These are phyloP conservation scores for Athripsodes cinereus DNA, from an alignment of 2,888 invertebrate species.

Conservation along the genomic window DNA sequence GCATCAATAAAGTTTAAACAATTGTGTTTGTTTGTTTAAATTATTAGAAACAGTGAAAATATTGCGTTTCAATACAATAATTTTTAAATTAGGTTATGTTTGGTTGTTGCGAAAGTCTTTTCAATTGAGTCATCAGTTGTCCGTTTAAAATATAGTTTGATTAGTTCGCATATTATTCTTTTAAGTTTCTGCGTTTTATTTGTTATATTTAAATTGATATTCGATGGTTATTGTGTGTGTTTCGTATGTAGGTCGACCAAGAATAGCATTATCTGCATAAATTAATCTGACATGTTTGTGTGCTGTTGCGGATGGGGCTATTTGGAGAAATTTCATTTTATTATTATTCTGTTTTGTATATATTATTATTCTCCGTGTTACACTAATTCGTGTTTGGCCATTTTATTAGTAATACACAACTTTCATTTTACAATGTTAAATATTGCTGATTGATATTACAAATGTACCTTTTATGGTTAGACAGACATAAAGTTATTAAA, in stretches of 20 bases:
- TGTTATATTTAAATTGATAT: neutral
- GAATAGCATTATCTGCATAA: neutral
- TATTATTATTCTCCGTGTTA: too few species aligned
- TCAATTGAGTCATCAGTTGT: neutral
- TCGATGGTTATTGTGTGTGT: neutral
- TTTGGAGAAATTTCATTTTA: neutral
- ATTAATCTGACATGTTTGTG: neutral
- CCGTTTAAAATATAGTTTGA: too few species aligned
- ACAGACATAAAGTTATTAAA: too few species aligned
- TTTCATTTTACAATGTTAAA: too few species aligned
- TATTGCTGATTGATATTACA: too few species aligned
- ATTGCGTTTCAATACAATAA: neutral
- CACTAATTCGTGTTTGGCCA: too few species aligned
- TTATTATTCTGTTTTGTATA: too few species aligned
- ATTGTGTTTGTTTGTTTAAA: too few species aligned
- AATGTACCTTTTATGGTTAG: too few species aligned
- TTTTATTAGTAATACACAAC: too few species aligned
- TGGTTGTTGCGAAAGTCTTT: neutral
- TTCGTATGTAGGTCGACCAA: neutral
- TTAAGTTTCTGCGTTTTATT: neutral
- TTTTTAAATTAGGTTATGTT: constrained; percentile 1
- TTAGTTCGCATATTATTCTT: too few species aligned
- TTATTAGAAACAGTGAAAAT: neutral
- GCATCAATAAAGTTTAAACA: too few species aligned
- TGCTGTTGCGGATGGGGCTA: neutral